These are phyloP conservation scores for Periophthalmus modestus DNA, from an alignment of 2,113 vertebrate species.

Conservation along the genomic window DNA sequence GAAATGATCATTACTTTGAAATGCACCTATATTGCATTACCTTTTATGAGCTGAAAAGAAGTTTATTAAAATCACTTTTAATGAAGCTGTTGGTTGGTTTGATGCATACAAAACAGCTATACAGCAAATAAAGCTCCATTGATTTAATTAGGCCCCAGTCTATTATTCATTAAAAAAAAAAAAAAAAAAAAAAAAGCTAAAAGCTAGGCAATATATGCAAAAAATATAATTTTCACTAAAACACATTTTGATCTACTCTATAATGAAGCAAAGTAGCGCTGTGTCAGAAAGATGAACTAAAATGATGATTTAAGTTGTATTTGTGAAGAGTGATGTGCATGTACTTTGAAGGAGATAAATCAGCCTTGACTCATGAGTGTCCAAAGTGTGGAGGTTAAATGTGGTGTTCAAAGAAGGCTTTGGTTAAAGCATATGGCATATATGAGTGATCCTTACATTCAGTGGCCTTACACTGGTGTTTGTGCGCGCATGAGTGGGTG, in stretches of 20 bases:
- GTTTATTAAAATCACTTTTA: constrained; percentile 20
- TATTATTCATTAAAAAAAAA: neutral
- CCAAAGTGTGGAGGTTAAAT: constrained; percentile 64
- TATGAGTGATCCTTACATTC: constrained; percentile 73
- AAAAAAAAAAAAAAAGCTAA: no score
- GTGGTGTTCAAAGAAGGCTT: constrained; percentile 56
- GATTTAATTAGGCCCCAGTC: constrained; percentile 1
- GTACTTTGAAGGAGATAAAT: constrained; percentile 43
- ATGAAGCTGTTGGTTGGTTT: neutral
- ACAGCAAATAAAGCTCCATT: neutral
- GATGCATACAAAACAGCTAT: neutral
- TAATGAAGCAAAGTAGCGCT: neutral
- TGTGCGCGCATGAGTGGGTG: constrained; percentile 72
- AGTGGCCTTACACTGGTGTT: constrained; percentile 70
- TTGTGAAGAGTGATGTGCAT: neutral
- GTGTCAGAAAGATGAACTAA: neutral
- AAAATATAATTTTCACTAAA: neutral
- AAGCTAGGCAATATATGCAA: neutral
- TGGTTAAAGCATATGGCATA: constrained; percentile 74
- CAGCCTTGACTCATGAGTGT: constrained; percentile 42
- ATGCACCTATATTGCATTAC: constrained; percentile 24
- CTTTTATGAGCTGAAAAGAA: constrained; percentile 31
- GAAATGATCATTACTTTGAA: constrained; percentile 45
- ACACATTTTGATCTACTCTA: neutral
- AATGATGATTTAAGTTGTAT: constrained; percentile 3